These are phyloP conservation scores for Pyrochroa serraticornis DNA, from an alignment of 2,888 invertebrate genomes.

Conservation along the genomic window DNA sequence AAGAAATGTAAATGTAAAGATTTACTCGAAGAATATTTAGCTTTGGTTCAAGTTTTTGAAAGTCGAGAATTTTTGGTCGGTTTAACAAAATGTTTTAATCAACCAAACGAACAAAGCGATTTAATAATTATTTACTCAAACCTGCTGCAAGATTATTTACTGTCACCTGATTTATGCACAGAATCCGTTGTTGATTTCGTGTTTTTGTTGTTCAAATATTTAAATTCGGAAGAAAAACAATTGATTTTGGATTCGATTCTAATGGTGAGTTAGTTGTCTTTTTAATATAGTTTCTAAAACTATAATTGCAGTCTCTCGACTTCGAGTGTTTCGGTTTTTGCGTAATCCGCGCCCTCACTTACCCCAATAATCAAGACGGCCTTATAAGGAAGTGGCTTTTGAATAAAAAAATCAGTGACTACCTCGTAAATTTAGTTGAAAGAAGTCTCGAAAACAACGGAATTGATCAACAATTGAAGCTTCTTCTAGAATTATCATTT, in stretches of 20 bases:
- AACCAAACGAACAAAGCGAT: constrained; percentile 34
- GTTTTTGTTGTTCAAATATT: constrained; percentile 65
- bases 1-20: constrained; percentile 56
- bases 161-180: constrained; percentile 60
- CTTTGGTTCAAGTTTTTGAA: constrained; percentile 65
- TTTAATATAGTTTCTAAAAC: too few relatives aligned
- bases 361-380: constrained; percentile 56
- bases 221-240: constrained; percentile 62
- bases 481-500: constrained; percentile 52
- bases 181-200: constrained; percentile 66
- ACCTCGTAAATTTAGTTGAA: constrained; percentile 54
- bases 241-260: constrained; percentile 63
- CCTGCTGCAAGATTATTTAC: constrained; percentile 59
- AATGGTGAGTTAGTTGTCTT: constrained; percentile 61
- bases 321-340: constrained; percentile 58
- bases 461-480: constrained; percentile 48
- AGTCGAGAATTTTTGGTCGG: constrained; percentile 60
- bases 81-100: constrained; percentile 48
- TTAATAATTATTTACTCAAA: constrained; percentile 45
- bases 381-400: constrained; percentile 60
- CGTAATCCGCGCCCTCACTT: constrained; percentile 56
- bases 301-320: constrained; percentile 30
- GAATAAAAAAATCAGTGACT: constrained; percentile 54
- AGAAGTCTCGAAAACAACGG: constrained; percentile 46
- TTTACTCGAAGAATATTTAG: constrained; percentile 62